phyloP scores from a whole-genome alignment of 2,888 invertebrate genomes.

The Mesorhabditis sp. region DNA sequence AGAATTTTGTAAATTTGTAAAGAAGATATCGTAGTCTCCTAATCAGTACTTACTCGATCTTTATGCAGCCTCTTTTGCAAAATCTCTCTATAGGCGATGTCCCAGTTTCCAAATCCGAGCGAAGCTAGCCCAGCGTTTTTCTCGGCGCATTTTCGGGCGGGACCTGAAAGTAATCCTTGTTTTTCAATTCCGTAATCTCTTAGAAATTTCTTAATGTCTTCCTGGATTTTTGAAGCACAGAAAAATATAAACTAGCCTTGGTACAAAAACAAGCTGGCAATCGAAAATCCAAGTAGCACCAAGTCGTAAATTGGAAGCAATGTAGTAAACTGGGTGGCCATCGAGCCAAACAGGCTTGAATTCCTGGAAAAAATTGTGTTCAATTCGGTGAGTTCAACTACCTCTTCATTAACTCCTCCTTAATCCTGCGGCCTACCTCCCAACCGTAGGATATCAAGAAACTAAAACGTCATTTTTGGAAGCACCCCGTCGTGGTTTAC shows the following conservation, averaged over 20 bases:
- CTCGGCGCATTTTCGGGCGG: not conserved
- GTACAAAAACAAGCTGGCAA: too few species aligned
- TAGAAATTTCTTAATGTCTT: too few species aligned
- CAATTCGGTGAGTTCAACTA: too few species aligned
- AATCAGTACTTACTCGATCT: not conserved
- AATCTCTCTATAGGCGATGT: slow-evolving; percentile 1
- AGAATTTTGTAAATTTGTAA: too few species aligned
- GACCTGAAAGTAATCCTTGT: not conserved
- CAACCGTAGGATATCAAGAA: not conserved
- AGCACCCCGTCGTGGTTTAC: not conserved
- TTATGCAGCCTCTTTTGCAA: not conserved
- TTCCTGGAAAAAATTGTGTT: not conserved
- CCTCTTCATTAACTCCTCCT: not conserved
- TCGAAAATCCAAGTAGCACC: not conserved
- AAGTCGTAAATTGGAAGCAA: not conserved
- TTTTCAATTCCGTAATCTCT: too few species aligned
- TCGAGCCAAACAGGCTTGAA: not conserved
- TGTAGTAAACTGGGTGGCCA: not conserved
- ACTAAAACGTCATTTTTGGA: not conserved
- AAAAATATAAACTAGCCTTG: too few species aligned
- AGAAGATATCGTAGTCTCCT: too few species aligned
- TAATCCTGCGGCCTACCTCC: not conserved
- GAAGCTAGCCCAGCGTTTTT: not conserved
- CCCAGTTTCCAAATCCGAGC: not conserved
- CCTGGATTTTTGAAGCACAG: too few species aligned